phyloP scores from a whole-genome alignment of 2,888 invertebrate species.

The Torymus texanus region DNA sequence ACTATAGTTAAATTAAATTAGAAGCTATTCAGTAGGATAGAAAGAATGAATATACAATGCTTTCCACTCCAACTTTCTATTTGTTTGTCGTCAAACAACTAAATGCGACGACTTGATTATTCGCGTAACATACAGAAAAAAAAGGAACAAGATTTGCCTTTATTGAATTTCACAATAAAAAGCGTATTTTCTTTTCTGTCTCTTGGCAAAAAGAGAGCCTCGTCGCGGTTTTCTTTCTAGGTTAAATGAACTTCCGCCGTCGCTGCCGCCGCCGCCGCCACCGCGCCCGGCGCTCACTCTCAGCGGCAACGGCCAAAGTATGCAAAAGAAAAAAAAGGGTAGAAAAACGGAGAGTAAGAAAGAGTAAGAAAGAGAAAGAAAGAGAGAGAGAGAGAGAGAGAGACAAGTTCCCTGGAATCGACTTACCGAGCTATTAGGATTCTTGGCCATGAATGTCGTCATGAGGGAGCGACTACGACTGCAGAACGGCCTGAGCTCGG shows the following conservation, averaged over 20 bases:
- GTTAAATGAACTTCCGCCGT: conserved; percentile 53
- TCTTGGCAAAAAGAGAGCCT: background rate
- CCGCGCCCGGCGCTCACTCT: conserved; percentile 8
- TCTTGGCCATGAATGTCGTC: conserved; percentile 74
- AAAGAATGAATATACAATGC: too few species aligned
- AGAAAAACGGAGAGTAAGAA: background rate
- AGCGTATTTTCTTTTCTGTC: conserved; percentile 20
- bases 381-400: background rate
- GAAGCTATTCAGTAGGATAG: too few species aligned
- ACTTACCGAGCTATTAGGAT: conserved; percentile 72
- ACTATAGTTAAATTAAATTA: too few species aligned
- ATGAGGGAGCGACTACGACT: conserved; percentile 73
- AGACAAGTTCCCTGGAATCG: conserved; percentile 52
- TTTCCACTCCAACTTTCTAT: too few species aligned
- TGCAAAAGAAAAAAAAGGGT: conserved; percentile 39
- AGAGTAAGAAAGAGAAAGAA: conserved; percentile 11
- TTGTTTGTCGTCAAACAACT: too few species aligned
- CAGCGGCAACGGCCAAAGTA: conserved; percentile 33
- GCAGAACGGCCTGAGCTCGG: conserved; percentile 74
- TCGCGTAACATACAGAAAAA: background rate
- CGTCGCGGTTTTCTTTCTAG: conserved; percentile 49
- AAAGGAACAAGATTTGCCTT: conserved; percentile 21
- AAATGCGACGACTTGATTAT: too few species aligned
- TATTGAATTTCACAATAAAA: conserved; percentile 36
- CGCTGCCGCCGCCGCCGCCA: conserved; percentile 10